Evolutionary conservation across 2,797 vertebrate species (phyloP).

Genomic region (Tenualosa ilisha): DNA sequence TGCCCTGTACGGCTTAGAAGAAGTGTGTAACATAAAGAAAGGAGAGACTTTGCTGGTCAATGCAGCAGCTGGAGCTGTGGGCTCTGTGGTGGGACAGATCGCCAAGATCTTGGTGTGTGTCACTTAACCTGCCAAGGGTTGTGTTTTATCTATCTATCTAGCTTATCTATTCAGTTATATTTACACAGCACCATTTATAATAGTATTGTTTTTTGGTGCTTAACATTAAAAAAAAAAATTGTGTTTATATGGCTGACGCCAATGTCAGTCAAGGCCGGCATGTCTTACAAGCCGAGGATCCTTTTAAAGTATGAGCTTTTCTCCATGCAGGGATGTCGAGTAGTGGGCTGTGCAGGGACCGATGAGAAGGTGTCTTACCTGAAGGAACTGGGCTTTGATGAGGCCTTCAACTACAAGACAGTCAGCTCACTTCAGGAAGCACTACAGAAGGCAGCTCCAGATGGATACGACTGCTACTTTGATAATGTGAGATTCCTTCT

Average conservation of each 20-base stretch:
- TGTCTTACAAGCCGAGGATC: too few species aligned
- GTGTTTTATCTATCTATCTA: too few species aligned
- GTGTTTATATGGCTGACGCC: too few species aligned
- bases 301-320: too few species aligned
- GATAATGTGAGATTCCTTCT: conserved; percentile 80
- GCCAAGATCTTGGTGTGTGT: conserved; percentile 81
- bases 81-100: conserved; percentile 85
- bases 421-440: conserved; percentile 80
- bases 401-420: conserved; percentile 91
- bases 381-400: conserved; percentile 86
- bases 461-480: conserved; percentile 91
- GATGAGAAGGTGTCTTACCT: conserved; percentile 84
- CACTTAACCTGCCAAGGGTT: background rate
- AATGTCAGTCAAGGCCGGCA: too few species aligned
- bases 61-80: conserved; percentile 90
- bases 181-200: too few species aligned
- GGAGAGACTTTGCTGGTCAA: conserved; percentile 89
- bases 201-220: too few species aligned
- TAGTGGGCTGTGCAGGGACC: conserved; percentile 84
- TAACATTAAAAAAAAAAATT: too few species aligned
- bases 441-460: conserved; percentile 80
- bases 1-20: conserved; percentile 86
- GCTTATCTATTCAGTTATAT: too few species aligned
- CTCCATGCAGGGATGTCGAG: conserved; percentile 80
- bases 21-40: conserved; percentile 78